phyloP scores from a whole-genome alignment of 2,113 vertebrate genomes.

The Oriolus oriolus region DNA sequence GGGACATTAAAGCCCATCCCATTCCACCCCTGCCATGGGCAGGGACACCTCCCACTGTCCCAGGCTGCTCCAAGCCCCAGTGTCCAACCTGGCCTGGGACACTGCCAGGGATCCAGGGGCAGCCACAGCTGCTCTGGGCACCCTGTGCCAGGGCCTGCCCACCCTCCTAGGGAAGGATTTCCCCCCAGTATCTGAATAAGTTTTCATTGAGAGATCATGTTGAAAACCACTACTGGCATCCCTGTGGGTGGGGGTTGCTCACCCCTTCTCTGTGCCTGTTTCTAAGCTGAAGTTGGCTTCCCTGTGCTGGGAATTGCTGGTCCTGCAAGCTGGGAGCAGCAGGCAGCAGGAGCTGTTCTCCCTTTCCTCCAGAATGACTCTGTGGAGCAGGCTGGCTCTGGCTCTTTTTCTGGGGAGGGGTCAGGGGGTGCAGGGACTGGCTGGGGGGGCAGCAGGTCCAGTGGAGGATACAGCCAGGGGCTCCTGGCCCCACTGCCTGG shows the following conservation, averaged over 20 bases:
- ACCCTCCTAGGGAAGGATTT: not conserved
- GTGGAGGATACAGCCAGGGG: not conserved
- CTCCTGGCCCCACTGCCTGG: not conserved
- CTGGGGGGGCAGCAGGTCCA: rapidly evolving
- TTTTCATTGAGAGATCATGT: not conserved
- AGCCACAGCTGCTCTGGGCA: not conserved
- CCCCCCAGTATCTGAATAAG: too few species aligned
- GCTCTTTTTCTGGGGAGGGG: too few species aligned
- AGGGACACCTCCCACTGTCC: not conserved
- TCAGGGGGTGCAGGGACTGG: rapidly evolving
- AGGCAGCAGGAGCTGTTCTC: not conserved
- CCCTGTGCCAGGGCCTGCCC: not conserved
- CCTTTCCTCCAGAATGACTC: not conserved
- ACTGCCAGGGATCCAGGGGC: not conserved
- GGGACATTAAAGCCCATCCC: rapidly evolving
- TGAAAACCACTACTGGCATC: rapidly evolving
- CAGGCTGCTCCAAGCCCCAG: not conserved
- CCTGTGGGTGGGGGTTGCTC: rapidly evolving
- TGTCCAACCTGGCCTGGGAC: not conserved
- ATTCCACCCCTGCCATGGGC: rapidly evolving
- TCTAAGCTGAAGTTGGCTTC: not conserved
- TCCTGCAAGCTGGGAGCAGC: not conserved
- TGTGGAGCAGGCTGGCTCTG: not conserved
- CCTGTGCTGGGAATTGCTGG: not conserved
- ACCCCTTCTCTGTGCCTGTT: not conserved